Percentiles rank a stretch among this genome's conserved stretches.
These are phyloP conservation scores for Polyploca ridens DNA, from an alignment of 2,888 invertebrate genomes.

Conservation along the genomic window DNA sequence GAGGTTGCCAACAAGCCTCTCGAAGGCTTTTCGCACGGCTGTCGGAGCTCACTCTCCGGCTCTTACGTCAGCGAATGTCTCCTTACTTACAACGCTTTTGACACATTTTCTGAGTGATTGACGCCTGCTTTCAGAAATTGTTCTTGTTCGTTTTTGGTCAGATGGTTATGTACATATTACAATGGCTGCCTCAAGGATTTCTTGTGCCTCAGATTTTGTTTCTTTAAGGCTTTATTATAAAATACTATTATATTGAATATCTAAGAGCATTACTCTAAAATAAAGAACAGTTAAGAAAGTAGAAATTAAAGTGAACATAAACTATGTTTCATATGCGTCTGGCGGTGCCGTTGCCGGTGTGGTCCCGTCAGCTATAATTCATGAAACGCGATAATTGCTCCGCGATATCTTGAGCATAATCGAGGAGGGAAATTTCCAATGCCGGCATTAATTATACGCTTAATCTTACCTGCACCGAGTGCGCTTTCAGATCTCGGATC, in stretches of 20 bases:
- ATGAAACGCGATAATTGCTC: constrained; percentile 7
- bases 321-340: background rate
- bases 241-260: background rate
- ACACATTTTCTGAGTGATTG: constrained; percentile 1
- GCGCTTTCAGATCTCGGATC: constrained; percentile 24
- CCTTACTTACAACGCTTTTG: background rate
- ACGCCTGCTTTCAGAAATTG: constrained; percentile 1
- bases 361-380: constrained; percentile 7
- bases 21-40: background rate
- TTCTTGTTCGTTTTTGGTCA: background rate
- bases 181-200: background rate
- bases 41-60: background rate
- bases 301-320: background rate
- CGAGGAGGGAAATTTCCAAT: constrained; percentile 30
- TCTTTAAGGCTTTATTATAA: background rate
- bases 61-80: constrained; percentile 3
- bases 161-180: background rate
- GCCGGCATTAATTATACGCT: constrained; percentile 33
- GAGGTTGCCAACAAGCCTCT: constrained; percentile 2
- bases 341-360: background rate
- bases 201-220: background rate
- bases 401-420: constrained; percentile 5
- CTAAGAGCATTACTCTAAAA: background rate
- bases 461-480: constrained; percentile 21
- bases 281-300: background rate